Conservation (phyloP, 2,113 vertebrate species). For the Sylvilagus bachmani region DNA sequence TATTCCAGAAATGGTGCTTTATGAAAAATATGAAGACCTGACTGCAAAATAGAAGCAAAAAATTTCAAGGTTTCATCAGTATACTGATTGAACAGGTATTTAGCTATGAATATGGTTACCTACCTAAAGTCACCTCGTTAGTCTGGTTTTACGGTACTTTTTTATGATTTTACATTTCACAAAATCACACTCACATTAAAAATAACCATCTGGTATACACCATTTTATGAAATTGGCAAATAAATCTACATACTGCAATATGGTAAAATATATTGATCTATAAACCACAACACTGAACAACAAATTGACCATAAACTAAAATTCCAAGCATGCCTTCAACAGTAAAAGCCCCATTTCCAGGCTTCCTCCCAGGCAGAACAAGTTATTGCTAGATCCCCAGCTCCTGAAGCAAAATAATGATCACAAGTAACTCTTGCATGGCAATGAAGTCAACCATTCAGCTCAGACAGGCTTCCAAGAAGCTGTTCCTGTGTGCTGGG, state of each 20-base stretch:
- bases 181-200: constrained; percentile 75
- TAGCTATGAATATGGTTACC: constrained; percentile 54
- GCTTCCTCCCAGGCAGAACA: background rate
- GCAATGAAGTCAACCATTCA: background rate
- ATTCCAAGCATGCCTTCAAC: background rate
- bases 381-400: background rate
- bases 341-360: background rate
- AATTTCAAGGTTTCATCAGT: constrained; percentile 55
- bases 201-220: constrained; percentile 72
- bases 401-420: background rate
- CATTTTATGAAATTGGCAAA: constrained; percentile 69
- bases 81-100: constrained; percentile 19
- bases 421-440: background rate
- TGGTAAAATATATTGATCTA: constrained; percentile 69
- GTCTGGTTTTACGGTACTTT: constrained; percentile 60
- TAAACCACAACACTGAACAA: constrained; percentile 69
- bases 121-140: constrained; percentile 64
- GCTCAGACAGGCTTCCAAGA: background rate
- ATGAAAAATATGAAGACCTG: background rate
- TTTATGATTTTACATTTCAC: constrained; percentile 69
- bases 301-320: constrained; percentile 67
- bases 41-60: constrained; percentile 34
- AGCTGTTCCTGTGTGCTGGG: background rate
- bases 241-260: constrained; percentile 66
- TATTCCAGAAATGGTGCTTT: background rate